Percentiles rank a stretch among this genome's conserved stretches.
These are phyloP conservation scores for Clivina fossor DNA, from an alignment of 2,888 invertebrate species.

Conservation along the genomic window DNA sequence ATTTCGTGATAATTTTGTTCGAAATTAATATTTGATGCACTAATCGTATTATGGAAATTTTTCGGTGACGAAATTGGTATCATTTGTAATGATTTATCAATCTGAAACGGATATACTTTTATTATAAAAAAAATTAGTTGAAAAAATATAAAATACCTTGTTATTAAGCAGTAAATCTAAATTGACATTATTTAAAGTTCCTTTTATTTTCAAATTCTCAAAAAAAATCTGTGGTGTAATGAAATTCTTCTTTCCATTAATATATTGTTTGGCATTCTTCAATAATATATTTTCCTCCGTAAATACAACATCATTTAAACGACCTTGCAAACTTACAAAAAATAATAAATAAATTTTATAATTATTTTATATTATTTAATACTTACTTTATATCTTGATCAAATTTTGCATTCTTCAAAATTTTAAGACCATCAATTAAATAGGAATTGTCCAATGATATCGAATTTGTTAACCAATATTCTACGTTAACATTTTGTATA, in stretches of 20 bases:
- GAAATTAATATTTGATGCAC: slow-evolving; percentile 46
- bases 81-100: slow-evolving; percentile 43
- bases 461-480: slow-evolving; percentile 54
- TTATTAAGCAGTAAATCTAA: slow-evolving; percentile 45
- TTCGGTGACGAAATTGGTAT: slow-evolving; percentile 41
- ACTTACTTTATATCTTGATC: slow-evolving; percentile 50
- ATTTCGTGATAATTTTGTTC: slow-evolving; percentile 46
- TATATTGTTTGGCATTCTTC: slow-evolving; percentile 49
- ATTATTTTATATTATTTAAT: slow-evolving; percentile 25
- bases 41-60: slow-evolving; percentile 45
- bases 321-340: slow-evolving; percentile 46
- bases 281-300: slow-evolving; percentile 48
- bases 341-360: slow-evolving; percentile 41
- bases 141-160: slow-evolving; percentile 44
- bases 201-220: slow-evolving; percentile 46
- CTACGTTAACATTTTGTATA: slow-evolving; percentile 55
- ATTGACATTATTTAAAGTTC: slow-evolving; percentile 46
- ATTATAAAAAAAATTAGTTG: slow-evolving; percentile 13
- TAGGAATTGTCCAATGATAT: slow-evolving; percentile 50
- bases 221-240: slow-evolving; percentile 37
- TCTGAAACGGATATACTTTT: slow-evolving; percentile 42
- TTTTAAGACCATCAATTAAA: slow-evolving; percentile 54
- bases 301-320: slow-evolving; percentile 48
- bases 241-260: slow-evolving; percentile 51
- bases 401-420: slow-evolving; percentile 52